phyloP scores from a whole-genome alignment of 2,113 vertebrate genomes.

The Falcunculus frontatus region DNA sequence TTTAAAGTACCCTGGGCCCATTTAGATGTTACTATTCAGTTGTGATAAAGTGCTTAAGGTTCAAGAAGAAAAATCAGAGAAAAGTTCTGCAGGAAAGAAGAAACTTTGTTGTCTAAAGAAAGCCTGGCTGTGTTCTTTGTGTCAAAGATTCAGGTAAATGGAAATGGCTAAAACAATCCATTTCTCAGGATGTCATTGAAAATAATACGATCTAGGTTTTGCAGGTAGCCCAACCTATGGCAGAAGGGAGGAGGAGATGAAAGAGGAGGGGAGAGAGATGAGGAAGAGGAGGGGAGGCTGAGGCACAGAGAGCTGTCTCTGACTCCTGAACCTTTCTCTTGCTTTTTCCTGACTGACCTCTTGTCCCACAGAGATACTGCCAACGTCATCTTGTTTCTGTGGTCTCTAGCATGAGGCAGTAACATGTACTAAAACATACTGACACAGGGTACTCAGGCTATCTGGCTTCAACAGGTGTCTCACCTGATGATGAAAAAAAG shows the following conservation, averaged over 20 bases:
- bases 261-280: not conserved
- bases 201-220: not conserved
- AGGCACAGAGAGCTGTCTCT: not conserved
- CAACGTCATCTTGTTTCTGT: not conserved
- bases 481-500: not conserved
- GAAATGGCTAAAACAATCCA: not conserved
- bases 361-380: not conserved
- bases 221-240: not conserved
- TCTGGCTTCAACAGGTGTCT: not conserved
- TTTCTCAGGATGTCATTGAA: not conserved
- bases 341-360: not conserved
- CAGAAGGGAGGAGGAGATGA: not conserved
- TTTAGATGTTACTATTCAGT: not conserved
- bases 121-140: not conserved
- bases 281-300: not conserved
- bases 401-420: not conserved
- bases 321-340: not conserved
- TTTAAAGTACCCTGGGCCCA: not conserved
- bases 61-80: not conserved
- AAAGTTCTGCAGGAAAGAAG: not conserved
- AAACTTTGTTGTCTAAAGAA: not conserved
- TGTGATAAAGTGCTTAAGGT: not conserved
- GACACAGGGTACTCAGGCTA: not conserved
- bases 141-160: not conserved
- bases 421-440: not conserved